Base-by-base conservation (phyloP, 1,140 invertebrate genomes). In the Pseudachorutes palmiensis region DNA sequence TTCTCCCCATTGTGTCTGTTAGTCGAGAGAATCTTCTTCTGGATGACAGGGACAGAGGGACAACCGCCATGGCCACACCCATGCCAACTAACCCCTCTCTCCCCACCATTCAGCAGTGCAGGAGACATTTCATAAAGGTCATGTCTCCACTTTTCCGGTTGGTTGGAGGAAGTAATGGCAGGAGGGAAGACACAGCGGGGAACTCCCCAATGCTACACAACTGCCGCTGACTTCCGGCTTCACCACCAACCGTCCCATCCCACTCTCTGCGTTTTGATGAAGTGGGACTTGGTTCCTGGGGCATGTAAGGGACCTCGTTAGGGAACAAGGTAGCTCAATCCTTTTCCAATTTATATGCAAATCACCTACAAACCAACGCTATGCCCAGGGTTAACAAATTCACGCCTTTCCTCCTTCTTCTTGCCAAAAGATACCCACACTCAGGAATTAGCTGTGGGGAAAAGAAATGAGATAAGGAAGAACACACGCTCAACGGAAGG, bases 331-430 rank as follows among this genome's bases (percentile, higher is more conserved):
- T 45, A 24, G 2, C 28, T 48, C 61, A 66, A 66, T 71, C 66
- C 62, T 69, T 71, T 71, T 71, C 70, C 67, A 67, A 71, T 71
- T 65, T 71, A 71, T 69, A 71, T 71, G 70, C 65, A 71, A 71
- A 71, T 71, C 55, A 62, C 14, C 3, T 22, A 9, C 9, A 55
- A 9, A 9, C 51, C 51, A 55, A 55, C 51, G 51, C 9, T 55
- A 55, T 55, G 51, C 51, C 51, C 9, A 22, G 24, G 51, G 51
- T 55, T 55, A 55, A 55, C 51, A 55, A 55, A 30, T 61, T 65
- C 62, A 36, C 41, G 33, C 16, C 62, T 61, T 45, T 45, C n/a
- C n/a, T n/a, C n/a, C n/a, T n/a, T n/a, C n/a, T n/a, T n/a, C n/a
- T n/a, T n/a, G n/a, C n/a, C n/a, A n/a, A n/a, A n/a, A n/a, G n/a